phyloP scores from a whole-genome alignment of 1,140 invertebrate species.

The Mercenaria mercenaria region DNA sequence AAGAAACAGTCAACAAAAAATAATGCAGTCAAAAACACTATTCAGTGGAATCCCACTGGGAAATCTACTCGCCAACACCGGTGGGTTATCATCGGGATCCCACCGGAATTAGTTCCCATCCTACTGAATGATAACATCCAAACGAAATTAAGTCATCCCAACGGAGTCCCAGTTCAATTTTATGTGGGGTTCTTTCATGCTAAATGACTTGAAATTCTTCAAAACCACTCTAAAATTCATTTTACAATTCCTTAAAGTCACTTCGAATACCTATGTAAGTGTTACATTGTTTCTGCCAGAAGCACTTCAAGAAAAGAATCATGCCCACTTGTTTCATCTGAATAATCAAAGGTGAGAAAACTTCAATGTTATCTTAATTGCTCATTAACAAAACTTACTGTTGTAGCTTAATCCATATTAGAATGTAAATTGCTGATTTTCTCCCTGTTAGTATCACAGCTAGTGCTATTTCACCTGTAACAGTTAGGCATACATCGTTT shows the following conservation, averaged over 20 bases:
- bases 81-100: no score
- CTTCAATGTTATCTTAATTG: background rate
- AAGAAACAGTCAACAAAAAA: no score
- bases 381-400: background rate
- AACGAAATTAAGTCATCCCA: no score
- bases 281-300: background rate
- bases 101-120: background rate
- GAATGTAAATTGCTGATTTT: slow-evolving; percentile 1
- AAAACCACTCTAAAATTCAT: background rate
- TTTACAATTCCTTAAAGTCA: background rate
- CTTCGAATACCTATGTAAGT: background rate
- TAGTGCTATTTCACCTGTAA: background rate
- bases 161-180: background rate
- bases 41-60: background rate
- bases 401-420: background rate
- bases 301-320: background rate
- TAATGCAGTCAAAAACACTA: background rate
- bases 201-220: background rate
- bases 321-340: background rate
- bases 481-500: background rate
- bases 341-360: background rate
- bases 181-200: no score
- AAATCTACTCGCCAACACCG: no score
- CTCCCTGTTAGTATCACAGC: background rate
- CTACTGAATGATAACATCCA: no score